These are phyloP conservation scores for Mythimna albipuncta DNA, from an alignment of 2,888 invertebrate genomes.

Conservation along the genomic window DNA sequence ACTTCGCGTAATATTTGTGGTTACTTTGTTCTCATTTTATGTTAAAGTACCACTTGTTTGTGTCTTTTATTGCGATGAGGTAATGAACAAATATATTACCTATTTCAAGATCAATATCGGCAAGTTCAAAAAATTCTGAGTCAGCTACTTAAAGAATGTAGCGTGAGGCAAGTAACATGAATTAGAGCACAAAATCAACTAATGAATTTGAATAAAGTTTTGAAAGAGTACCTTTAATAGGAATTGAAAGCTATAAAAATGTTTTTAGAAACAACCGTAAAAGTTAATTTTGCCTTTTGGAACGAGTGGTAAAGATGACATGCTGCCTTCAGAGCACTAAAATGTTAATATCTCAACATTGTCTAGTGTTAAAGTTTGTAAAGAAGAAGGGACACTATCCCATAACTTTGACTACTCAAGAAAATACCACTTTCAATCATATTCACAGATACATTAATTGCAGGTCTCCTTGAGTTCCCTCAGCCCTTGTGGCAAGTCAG, in stretches of 20 bases:
- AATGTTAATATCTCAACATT: too few species aligned
- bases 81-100: not conserved
- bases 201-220: too few species aligned
- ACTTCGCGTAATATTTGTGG: conserved; percentile 59
- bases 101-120: not conserved
- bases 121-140: conserved; percentile 12
- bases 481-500: conserved; percentile 3
- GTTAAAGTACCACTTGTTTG: conserved; percentile 26
- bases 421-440: not conserved
- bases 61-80: conserved; percentile 7
- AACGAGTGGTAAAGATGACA: too few species aligned
- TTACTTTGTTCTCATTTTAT: conserved; percentile 21
- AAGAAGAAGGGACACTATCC: too few species aligned
- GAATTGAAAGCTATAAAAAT: too few species aligned
- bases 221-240: too few species aligned
- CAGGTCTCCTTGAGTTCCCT: conserved; percentile 37
- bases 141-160: too few species aligned
- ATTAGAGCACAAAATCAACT: not conserved
- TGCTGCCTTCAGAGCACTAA: too few species aligned
- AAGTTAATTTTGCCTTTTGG: too few species aligned
- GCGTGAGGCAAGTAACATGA: not conserved
- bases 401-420: too few species aligned
- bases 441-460: not conserved
- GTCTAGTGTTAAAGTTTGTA: too few species aligned
- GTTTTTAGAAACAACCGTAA: too few species aligned